Conservation (phyloP, 2,888 invertebrate species). For the Oxyteleia sp. region DNA sequence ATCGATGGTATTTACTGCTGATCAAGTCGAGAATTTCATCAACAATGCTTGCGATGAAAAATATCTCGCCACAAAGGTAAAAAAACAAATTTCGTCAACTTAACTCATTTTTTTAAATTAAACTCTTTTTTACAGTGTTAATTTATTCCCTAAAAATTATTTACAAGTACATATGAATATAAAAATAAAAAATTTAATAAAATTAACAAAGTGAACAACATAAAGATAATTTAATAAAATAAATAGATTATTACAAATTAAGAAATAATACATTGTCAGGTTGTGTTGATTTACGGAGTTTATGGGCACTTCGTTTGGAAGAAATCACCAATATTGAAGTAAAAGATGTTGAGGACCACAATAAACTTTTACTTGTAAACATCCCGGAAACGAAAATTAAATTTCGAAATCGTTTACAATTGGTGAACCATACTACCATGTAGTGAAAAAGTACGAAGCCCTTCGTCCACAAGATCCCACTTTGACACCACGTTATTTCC, state of each 20-base stretch:
- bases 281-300: background rate
- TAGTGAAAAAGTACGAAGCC: constrained; percentile 18
- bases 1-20: constrained; percentile 23
- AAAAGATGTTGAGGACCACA: constrained; percentile 5
- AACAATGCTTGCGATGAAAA: constrained; percentile 19
- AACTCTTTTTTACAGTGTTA: no score
- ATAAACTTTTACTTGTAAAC: background rate
- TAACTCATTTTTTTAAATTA: no score
- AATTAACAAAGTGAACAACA: no score
- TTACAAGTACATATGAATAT: no score
- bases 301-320: constrained; percentile 20
- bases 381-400: constrained; percentile 27
- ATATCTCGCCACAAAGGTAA: constrained; percentile 30
- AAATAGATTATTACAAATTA: no score
- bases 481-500: background rate
- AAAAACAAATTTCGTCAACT: no score
- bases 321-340: constrained; percentile 9
- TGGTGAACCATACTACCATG: constrained; percentile 1
- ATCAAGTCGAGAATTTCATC: constrained; percentile 15
- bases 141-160: no score
- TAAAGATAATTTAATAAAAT: no score
- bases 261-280: no score
- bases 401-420: constrained; percentile 20
- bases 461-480: background rate
- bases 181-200: no score